Base-by-base conservation (phyloP, 2,797 vertebrate species). In the Helostoma temminkii region DNA sequence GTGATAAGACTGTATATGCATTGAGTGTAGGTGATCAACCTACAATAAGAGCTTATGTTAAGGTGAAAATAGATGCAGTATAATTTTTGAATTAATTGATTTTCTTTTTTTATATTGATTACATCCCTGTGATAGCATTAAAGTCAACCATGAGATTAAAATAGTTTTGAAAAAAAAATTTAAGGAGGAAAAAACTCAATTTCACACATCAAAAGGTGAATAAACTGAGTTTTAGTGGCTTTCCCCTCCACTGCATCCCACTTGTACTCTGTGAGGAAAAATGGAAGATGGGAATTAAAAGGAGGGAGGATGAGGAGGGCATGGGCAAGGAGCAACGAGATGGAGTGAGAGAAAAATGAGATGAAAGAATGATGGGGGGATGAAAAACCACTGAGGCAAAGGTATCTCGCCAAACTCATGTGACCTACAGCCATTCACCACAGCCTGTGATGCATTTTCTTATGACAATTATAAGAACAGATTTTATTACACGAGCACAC, bases 121-220 rank as follows among this genome's bases (percentile, higher is more conserved):
- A 32, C 41, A 36, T 67, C 47, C 45, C 34, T 56, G 14, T 52
- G 30, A 48, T 60, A 12, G 16, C 39, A 52, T 28, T 37, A 72
- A 69, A 41, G 48, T 52, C 46, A 45, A 47, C 10, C 6, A 5
- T 22, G 25, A 61, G 59, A 66, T 70, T 41, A 75, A 66, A 52
- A 75, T 61, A 15, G 10, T 55, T 72, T 21, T 3, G 5, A 24
- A 22, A 39, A 48, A 39, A 48, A 42, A 41, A 36, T 9, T 7
- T 47, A 77, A 18, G 37, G 36, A 18, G 52, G 52, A 80, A 81
- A 87, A 83, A 88, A 88, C 73, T 80, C 68, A 87, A 86, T 89
- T 90, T 90, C 83, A 90, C 86, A 89, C 81, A 85, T 88, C 82
- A 86, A 82, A 81, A 85, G 74, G 68, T 84, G 79, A 88, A 88